phyloP scores from a whole-genome alignment of 2,113 vertebrate species.

The Bucco capensis region DNA sequence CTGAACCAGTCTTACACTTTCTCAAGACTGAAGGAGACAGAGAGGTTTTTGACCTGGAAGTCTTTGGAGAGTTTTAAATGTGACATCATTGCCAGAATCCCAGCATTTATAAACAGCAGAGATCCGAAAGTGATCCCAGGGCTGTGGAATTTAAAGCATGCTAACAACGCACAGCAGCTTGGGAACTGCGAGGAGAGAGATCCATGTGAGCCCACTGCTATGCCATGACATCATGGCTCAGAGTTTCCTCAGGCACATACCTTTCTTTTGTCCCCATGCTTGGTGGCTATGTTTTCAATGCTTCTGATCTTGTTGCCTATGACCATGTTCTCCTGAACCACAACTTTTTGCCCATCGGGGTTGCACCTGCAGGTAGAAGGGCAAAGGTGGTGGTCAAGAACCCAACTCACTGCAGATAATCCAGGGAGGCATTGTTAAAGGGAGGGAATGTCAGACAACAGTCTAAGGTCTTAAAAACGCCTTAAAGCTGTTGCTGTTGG shows the following conservation, averaged over 20 bases:
- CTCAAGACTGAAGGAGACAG: not conserved
- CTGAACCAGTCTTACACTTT: not conserved
- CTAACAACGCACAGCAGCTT: not conserved
- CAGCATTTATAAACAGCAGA: not conserved
- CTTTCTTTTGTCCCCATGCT: slow-evolving; percentile 24
- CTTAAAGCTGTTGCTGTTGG: not conserved
- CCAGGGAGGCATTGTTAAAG: not conserved
- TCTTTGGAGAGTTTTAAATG: not conserved
- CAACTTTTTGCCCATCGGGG: not conserved
- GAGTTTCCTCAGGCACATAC: not conserved
- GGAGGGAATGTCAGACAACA: not conserved
- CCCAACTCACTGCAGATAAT: not conserved
- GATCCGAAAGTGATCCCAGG: slow-evolving; percentile 34
- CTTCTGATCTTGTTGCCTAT: slow-evolving; percentile 48
- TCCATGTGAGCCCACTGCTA: not conserved
- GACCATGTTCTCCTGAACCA: not conserved
- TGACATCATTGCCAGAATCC: slow-evolving; percentile 52
- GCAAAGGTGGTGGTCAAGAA: not conserved
- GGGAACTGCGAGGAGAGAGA: not conserved
- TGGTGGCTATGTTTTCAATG: slow-evolving; percentile 1
- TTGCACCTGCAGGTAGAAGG: slow-evolving; percentile 51
- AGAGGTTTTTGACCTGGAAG: slow-evolving; percentile 13
- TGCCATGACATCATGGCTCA: not conserved
- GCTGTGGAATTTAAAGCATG: slow-evolving; percentile 54
- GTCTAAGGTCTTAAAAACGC: not conserved